Conservation (phyloP, 2,888 invertebrate species). For the Trachelus troglodyta region DNA sequence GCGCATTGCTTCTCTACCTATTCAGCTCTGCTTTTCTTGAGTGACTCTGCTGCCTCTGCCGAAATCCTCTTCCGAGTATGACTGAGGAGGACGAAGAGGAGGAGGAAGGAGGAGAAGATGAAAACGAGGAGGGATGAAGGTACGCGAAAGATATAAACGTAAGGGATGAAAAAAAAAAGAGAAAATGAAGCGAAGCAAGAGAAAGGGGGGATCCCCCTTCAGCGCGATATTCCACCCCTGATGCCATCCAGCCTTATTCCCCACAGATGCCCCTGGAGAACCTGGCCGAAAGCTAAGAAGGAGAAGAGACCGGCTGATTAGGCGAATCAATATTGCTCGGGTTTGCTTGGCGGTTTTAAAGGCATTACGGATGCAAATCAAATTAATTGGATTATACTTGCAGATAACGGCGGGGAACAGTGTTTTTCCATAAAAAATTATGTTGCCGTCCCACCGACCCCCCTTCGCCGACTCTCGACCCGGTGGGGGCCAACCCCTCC, state of each 20-base stretch:
- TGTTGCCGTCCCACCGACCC: neutral
- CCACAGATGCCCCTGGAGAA: constrained; percentile 23
- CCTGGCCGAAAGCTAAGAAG: constrained; percentile 1
- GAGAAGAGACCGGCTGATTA: constrained; percentile 31
- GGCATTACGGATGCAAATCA: constrained; percentile 40
- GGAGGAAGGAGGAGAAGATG: neutral
- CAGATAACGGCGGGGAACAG: constrained; percentile 25
- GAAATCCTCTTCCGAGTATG: no score
- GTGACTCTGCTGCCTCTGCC: constrained; percentile 40
- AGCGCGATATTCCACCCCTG: constrained; percentile 20
- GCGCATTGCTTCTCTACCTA: constrained; percentile 7
- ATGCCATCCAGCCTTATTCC: constrained; percentile 20
- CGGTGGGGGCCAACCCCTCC: no score
- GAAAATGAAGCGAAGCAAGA: neutral
- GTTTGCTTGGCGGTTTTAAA: constrained; percentile 11
- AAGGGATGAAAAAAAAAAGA: neutral
- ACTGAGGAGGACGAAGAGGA: no score
- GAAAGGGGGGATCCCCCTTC: neutral
- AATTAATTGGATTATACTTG: constrained; percentile 42
- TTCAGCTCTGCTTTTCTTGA: constrained; percentile 13
- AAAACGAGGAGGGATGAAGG: no score
- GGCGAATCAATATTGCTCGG: constrained; percentile 35
- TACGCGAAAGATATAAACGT: neutral
- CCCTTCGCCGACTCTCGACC: no score
- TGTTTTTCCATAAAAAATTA: constrained; percentile 7